A percentile compares a stretch with the other conserved stretches of the same genome.
phyloP scores from a whole-genome alignment of 1,140 invertebrate genomes.

The Brachionus rubens region DNA sequence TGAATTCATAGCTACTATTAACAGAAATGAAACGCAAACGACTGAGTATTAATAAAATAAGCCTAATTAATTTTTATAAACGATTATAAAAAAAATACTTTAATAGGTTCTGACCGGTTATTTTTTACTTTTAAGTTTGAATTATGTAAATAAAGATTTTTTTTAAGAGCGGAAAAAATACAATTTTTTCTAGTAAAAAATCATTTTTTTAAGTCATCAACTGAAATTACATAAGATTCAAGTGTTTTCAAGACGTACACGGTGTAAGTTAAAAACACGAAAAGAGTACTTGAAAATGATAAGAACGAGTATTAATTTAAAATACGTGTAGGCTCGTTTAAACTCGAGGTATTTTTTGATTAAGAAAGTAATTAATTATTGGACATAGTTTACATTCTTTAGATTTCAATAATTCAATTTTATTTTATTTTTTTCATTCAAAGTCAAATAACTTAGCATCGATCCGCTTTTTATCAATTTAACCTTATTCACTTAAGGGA shows the following conservation, averaged over 20 bases:
- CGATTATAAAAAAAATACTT: not conserved
- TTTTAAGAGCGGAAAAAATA: too few relatives aligned
- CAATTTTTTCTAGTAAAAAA: too few relatives aligned
- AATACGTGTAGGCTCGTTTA: constrained; percentile 18
- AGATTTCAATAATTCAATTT: not conserved
- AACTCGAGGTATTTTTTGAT: constrained; percentile 24
- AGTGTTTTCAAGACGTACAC: too few relatives aligned
- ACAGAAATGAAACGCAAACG: constrained; percentile 22
- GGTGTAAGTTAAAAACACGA: too few relatives aligned
- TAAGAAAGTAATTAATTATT: constrained; percentile 33
- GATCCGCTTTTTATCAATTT: not conserved
- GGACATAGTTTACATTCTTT: constrained; percentile 19
- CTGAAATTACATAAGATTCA: too few relatives aligned
- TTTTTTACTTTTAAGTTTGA: not conserved
- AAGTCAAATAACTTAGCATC: not conserved
- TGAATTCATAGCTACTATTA: constrained; percentile 13
- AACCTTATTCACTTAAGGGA: too few relatives aligned
- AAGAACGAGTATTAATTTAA: too few relatives aligned
- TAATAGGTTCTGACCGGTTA: not conserved
- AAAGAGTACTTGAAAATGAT: too few relatives aligned
- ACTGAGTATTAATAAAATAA: constrained; percentile 38
- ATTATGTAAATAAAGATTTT: too few relatives aligned
- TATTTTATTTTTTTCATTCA: not conserved
- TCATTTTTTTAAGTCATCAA: too few relatives aligned
- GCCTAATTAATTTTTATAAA: constrained; percentile 38